Evolutionary conservation across 2,888 invertebrate genomes (phyloP).

Genomic region (Noctuana brunneofusca): DNA sequence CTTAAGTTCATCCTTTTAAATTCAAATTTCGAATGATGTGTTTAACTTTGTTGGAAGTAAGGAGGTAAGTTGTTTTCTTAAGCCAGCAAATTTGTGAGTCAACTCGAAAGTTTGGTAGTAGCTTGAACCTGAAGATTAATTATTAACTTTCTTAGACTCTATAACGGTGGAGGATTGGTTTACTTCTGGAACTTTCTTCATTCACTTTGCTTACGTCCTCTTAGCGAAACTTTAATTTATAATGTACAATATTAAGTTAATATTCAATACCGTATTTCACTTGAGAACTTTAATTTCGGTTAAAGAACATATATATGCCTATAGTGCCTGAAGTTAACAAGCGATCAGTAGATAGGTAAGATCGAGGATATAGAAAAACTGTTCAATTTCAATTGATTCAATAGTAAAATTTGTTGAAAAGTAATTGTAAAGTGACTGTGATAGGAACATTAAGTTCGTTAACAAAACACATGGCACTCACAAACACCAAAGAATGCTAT

Average conservation of each 20-base stretch:
- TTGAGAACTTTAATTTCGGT: too few relatives aligned
- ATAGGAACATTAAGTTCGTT: too few relatives aligned
- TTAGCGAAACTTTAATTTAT: background rate
- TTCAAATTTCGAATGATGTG: background rate
- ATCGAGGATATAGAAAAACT: too few relatives aligned
- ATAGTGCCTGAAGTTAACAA: too few relatives aligned
- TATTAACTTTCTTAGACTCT: slow-evolving; percentile 15
- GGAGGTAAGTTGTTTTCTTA: slow-evolving; percentile 8
- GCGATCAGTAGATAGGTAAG: too few relatives aligned
- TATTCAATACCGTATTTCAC: background rate
- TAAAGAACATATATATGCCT: too few relatives aligned
- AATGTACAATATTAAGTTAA: background rate
- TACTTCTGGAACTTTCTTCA: slow-evolving; percentile 4
- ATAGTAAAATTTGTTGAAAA: too few relatives aligned
- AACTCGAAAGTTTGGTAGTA: slow-evolving; percentile 13
- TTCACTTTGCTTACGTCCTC: background rate
- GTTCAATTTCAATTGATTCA: too few relatives aligned
- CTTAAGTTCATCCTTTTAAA: background rate
- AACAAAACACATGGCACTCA: too few relatives aligned
- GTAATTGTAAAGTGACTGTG: too few relatives aligned
- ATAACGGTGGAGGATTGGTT: background rate
- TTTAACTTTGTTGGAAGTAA: background rate
- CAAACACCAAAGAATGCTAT: too few relatives aligned
- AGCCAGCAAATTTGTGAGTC: slow-evolving; percentile 23
- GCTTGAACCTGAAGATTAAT: slow-evolving; percentile 23